phyloP scores from a whole-genome alignment of 2,888 invertebrate species.

The Alcis repandata region DNA sequence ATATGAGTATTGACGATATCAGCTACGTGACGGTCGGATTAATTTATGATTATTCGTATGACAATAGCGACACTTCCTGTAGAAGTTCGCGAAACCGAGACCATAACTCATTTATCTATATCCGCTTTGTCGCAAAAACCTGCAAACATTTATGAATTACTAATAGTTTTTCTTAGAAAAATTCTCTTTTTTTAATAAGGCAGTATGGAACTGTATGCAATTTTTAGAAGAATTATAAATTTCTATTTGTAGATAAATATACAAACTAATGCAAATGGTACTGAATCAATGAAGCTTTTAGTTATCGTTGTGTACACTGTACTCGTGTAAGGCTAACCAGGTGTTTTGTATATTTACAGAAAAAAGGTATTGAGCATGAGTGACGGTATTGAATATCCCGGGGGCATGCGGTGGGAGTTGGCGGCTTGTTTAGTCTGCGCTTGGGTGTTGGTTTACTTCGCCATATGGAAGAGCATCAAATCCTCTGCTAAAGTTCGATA shows the following conservation, averaged over 20 bases:
- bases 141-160: constrained; percentile 29
- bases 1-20: constrained; percentile 5
- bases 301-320: neutral
- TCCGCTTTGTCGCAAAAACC: constrained; percentile 32
- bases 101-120: constrained; percentile 36
- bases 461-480: constrained; percentile 98
- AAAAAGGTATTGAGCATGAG: constrained; percentile 95
- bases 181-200: neutral
- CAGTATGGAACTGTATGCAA: constrained; percentile 6
- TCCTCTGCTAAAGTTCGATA: constrained; percentile 97
- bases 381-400: constrained; percentile 93
- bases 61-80: constrained; percentile 33
- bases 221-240: neutral
- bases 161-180: constrained; percentile 27
- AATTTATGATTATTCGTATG: constrained; percentile 25
- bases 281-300: neutral
- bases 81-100: constrained; percentile 25
- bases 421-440: constrained; percentile 95
- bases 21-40: constrained; percentile 3
- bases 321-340: constrained; percentile 3
- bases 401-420: constrained; percentile 94
- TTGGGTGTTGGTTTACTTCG: constrained; percentile 98
- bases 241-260: neutral
- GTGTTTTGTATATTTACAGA: constrained; percentile 84
- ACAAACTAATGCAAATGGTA: neutral